Evolutionary conservation across 2,888 invertebrate species (phyloP).

Genomic region (Abscondita cerata): DNA sequence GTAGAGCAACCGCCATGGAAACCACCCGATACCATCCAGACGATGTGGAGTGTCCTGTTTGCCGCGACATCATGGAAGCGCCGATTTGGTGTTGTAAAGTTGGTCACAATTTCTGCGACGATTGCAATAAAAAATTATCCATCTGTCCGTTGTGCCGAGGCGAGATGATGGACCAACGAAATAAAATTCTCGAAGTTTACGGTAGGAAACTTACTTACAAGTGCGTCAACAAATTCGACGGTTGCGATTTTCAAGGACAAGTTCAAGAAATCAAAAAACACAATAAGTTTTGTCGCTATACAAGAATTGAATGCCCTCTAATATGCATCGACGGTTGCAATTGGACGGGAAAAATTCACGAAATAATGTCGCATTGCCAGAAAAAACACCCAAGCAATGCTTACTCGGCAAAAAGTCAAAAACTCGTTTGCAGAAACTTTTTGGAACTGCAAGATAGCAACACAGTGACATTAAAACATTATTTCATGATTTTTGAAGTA

Average conservation of each 20-base stretch:
- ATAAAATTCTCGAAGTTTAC: background rate
- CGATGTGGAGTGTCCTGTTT: constrained; percentile 1
- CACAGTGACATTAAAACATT: background rate
- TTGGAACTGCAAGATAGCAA: background rate
- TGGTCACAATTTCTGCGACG: constrained; percentile 3
- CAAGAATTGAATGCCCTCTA: background rate
- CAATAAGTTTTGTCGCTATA: background rate
- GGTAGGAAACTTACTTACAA: background rate
- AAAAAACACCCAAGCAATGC: constrained; percentile 5
- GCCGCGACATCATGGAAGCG: constrained; percentile 2
- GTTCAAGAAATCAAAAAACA: background rate
- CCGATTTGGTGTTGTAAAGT: background rate
- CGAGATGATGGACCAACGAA: background rate
- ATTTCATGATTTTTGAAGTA: background rate
- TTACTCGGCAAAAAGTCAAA: background rate
- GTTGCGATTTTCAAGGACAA: background rate
- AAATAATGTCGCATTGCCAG: background rate
- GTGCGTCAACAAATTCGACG: background rate
- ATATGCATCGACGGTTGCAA: background rate
- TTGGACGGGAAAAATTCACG: background rate
- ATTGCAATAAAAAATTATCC: background rate
- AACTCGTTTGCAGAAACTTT: background rate
- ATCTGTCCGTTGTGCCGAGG: background rate
- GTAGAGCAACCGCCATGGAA: no score
- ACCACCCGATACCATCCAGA: no score